Conservation (phyloP, 1,140 invertebrate genomes). For the Arctopsyche grandis region DNA sequence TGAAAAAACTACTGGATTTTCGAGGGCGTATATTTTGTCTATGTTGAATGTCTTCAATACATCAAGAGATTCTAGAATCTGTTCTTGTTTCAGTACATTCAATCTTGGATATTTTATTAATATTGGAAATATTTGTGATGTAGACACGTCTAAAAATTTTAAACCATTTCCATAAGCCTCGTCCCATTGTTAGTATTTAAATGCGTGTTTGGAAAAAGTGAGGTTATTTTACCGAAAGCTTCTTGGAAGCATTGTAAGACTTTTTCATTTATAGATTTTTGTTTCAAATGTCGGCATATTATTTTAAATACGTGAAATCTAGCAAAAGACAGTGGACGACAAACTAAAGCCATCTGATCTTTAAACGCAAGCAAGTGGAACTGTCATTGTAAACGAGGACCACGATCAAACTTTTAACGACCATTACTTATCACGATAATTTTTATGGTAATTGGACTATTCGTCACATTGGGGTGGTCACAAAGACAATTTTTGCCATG, state of each 20-base stretch:
- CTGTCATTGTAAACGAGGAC: too few relatives aligned
- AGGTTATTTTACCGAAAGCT: slow-evolving; percentile 13
- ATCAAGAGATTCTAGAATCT: neutral
- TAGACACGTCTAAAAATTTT: slow-evolving; percentile 16
- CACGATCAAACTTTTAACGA: too few relatives aligned
- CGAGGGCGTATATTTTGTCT: neutral
- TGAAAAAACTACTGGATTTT: slow-evolving; percentile 1
- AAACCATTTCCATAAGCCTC: neutral
- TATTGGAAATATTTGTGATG: neutral
- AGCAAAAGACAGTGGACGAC: neutral
- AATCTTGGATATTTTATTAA: neutral
- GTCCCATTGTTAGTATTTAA: neutral
- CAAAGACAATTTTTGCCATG: too few relatives aligned
- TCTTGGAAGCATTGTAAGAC: slow-evolving; percentile 18
- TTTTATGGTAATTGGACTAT: too few relatives aligned
- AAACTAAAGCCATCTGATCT: neutral
- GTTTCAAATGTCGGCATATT: neutral
- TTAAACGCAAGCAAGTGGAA: too few relatives aligned
- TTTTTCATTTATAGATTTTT: slow-evolving; percentile 7
- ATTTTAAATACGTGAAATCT: neutral
- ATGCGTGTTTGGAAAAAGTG: neutral
- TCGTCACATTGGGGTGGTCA: too few relatives aligned
- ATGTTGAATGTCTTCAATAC: slow-evolving; percentile 1
- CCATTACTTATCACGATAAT: too few relatives aligned
- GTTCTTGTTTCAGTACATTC: neutral